Conservation (phyloP, 2,797 vertebrate species). For the Myotis vivesi region DNA sequence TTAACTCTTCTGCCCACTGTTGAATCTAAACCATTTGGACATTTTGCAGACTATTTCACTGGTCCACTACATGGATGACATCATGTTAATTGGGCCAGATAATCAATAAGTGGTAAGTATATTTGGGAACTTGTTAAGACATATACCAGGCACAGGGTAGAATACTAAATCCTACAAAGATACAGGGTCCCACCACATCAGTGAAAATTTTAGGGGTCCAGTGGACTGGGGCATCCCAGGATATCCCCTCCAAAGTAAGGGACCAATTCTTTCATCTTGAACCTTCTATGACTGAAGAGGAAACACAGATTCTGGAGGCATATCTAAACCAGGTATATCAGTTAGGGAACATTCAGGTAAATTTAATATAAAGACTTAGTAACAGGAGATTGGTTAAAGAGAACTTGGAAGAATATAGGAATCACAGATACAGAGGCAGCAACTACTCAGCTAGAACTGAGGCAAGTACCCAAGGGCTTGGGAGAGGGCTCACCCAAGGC, state of each 20-base stretch:
- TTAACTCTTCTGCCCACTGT: not conserved
- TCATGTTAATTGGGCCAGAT: not conserved
- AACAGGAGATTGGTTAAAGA: not conserved
- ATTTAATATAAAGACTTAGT: not conserved
- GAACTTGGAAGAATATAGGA: not conserved
- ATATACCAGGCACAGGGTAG: not conserved
- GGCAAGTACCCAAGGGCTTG: not conserved
- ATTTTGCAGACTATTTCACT: not conserved
- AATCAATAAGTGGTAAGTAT: not conserved
- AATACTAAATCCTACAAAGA: not conserved
- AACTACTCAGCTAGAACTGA: not conserved
- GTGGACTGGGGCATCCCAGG: not conserved
- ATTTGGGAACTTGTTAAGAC: not conserved
- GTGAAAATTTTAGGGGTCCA: not conserved
- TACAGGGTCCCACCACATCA: not conserved
- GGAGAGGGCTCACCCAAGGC: not conserved
- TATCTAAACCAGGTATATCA: not conserved
- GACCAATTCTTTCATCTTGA: not conserved
- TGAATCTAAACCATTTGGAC: not conserved
- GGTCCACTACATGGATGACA: not conserved
- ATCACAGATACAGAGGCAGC: not conserved
- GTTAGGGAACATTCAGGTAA: not conserved
- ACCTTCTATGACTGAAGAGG: not conserved
- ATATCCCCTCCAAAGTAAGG: not conserved
- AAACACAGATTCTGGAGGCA: not conserved